These are phyloP conservation scores for Drosophila lutescens DNA, from an alignment of 2,888 invertebrate species.

Conservation along the genomic window DNA sequence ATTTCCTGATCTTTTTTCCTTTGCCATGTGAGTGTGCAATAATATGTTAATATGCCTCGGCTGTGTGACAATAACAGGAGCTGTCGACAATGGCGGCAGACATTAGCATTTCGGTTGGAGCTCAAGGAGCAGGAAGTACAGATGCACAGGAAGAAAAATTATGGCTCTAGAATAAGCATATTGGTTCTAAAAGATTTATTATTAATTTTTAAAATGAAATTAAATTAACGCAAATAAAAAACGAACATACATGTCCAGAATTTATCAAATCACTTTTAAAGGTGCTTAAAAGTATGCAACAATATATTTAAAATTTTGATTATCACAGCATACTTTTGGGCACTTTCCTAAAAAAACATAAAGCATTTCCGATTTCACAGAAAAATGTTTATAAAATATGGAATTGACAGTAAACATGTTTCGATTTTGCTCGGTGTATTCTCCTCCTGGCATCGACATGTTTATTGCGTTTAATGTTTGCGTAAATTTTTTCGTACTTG, in stretches of 20 bases:
- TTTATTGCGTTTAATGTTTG: slow-evolving; percentile 81
- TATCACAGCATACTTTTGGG: no score
- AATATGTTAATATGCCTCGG: slow-evolving; percentile 82
- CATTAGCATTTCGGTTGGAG: slow-evolving; percentile 73
- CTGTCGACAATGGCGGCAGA: slow-evolving; percentile 42
- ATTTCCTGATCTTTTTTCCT: slow-evolving; percentile 4
- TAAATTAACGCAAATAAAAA: not conserved
- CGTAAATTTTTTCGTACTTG: slow-evolving; percentile 56
- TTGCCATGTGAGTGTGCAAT: slow-evolving; percentile 70
- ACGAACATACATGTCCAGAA: not conserved
- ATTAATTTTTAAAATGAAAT: no score
- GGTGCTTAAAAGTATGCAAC: no score
- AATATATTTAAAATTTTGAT: no score
- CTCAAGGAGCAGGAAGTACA: slow-evolving; percentile 16
- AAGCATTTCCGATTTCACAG: no score
- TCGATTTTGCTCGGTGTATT: not conserved
- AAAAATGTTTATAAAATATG: no score
- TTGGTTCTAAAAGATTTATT: no score
- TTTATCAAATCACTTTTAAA: no score
- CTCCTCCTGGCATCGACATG: slow-evolving; percentile 61
- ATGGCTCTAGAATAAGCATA: no score
- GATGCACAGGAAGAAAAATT: slow-evolving; percentile 2
- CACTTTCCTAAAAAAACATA: accelerated
- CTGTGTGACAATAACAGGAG: slow-evolving; percentile 74
- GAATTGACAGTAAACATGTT: no score